phyloP scores from a whole-genome alignment of 1,140 invertebrate species.

The Tribolium madens region DNA sequence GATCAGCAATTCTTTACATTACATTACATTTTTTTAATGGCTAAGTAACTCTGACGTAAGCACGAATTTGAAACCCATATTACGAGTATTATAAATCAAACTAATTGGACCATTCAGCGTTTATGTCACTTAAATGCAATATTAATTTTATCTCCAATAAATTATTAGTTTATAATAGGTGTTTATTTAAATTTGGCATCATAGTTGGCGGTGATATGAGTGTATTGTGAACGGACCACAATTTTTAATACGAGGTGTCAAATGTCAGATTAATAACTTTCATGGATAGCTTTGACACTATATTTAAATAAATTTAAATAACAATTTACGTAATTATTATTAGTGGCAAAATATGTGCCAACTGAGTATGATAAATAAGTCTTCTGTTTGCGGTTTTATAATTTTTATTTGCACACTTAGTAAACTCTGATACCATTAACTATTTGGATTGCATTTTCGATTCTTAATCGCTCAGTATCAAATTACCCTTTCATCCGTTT shows the following conservation, averaged over 20 bases:
- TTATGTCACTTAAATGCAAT: neutral
- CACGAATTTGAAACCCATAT: neutral
- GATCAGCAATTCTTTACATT: too few relatives aligned
- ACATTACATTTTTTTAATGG: neutral
- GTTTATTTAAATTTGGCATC: too few relatives aligned
- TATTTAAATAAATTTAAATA: too few relatives aligned
- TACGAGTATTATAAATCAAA: neutral
- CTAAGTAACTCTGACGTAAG: too few relatives aligned
- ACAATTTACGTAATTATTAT: too few relatives aligned
- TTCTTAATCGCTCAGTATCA: conserved; percentile 19
- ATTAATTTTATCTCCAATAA: neutral
- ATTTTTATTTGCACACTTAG: neutral
- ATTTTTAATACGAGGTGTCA: too few relatives aligned
- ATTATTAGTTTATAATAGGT: neutral
- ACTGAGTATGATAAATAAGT: too few relatives aligned
- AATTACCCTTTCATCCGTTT: conserved; percentile 8
- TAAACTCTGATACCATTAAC: neutral
- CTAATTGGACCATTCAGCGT: neutral
- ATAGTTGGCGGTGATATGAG: too few relatives aligned
- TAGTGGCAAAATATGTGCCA: too few relatives aligned
- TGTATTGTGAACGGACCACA: too few relatives aligned
- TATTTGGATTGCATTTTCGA: neutral
- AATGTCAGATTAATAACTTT: too few relatives aligned
- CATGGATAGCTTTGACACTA: too few relatives aligned
- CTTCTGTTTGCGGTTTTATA: neutral